A percentile compares a stretch with the other conserved stretches of the same genome.
Conservation (phyloP, 1,140 invertebrate genomes). For the Lepidurus arcticus region DNA sequence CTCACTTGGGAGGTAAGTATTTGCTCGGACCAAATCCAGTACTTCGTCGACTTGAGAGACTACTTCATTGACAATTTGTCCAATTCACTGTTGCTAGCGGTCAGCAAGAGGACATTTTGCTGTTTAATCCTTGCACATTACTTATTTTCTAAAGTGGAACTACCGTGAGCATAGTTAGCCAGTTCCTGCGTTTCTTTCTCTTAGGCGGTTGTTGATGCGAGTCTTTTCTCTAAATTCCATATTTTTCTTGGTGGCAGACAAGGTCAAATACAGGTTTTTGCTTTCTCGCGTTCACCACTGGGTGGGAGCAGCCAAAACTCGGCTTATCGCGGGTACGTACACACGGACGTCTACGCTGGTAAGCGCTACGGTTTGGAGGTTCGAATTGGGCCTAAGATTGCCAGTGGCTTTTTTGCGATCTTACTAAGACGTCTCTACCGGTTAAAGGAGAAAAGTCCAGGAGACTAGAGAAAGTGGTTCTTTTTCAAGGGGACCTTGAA, state of each 20-base stretch:
- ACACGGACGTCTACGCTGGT: too few species aligned
- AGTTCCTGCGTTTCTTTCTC: background rate
- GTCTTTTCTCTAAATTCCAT: background rate
- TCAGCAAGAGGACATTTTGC: too few species aligned
- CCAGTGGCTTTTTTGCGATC: background rate
- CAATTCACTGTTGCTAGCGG: too few species aligned
- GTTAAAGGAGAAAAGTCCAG: background rate
- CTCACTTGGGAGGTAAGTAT: too few species aligned
- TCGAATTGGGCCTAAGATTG: background rate
- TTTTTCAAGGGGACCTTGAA: conserved; percentile 15
- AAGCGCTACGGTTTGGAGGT: too few species aligned
- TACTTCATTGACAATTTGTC: too few species aligned
- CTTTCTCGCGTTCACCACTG: background rate
- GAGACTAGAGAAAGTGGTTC: conserved; percentile 9
- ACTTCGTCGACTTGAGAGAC: too few species aligned
- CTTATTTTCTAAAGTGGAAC: too few species aligned
- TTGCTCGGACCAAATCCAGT: too few species aligned
- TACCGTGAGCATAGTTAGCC: background rate
- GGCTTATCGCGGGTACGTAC: background rate
- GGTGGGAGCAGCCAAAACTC: background rate
- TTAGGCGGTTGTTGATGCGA: background rate
- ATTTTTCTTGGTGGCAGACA: background rate
- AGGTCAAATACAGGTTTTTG: background rate
- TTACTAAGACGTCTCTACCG: background rate
- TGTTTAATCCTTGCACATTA: too few species aligned